Evolutionary conservation across 2,888 invertebrate species (phyloP), one percentile per base, ranked within the genome.

Genomic region (Cryptophagus acutangulus): DNA sequence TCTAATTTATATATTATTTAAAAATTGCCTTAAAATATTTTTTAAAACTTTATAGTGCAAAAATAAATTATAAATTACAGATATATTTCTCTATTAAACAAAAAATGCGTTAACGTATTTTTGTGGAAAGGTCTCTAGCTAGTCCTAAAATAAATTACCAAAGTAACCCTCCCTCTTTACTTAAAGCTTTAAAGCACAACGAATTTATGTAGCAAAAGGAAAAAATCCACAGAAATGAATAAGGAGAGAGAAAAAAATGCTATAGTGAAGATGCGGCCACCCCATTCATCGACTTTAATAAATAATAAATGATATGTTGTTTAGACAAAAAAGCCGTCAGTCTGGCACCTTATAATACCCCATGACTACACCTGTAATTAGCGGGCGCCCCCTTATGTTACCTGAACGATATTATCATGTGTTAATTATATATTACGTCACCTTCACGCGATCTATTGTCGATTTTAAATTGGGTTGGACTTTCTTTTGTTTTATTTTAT

Each of bases 311-410:
- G 16, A 45, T 43, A 39, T 17, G 40, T 44, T 39, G 17, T 30
- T 36, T 39, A 42, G 41, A 40, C 40, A 40, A 46, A 49, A 44
- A 49, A 39, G 41, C 48, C 49, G 54, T 49, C 50, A 48, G 54
- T 45, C 57, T 55, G 54, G 54, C 55, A 43, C 46, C 50, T 48
- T 43, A 43, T 43, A 50, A 43, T 36, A 46, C 40, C 43, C 40
- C 43, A 43, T 15, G 10, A 46, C 51, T 52, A 58, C 57, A 59
- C 61, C 62, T 62, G 55, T 62, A 64, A 64, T 65, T 64, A 63
- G 55, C 42, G 50, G 58, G 55, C 56, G 58, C 59, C 60, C 58
- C 51, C 51, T 45, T 47, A 51, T 54, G 52, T 55, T 59, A 58
- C 58, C 59, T 57, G 54, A 36, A 46, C 53, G 57, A 60, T 60